Evolutionary conservation across 2,888 invertebrate species (phyloP).

Genomic region (Eupithecia pulchellata): DNA sequence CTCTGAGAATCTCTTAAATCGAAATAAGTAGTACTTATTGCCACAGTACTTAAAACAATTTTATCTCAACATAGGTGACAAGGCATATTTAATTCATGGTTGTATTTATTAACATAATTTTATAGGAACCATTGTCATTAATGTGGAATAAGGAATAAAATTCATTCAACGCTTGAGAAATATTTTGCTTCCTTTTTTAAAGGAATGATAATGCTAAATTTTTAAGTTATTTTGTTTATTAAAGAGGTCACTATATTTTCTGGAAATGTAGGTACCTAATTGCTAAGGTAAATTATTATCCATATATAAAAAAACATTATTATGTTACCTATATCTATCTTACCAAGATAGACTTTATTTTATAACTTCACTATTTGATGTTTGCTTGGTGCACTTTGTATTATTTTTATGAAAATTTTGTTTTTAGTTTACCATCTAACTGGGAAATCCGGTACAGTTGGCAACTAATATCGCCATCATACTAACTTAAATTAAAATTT

Average conservation of each 20-base stretch:
- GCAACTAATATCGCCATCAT: conserved; percentile 6
- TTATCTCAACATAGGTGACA: conserved; percentile 23
- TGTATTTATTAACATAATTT: conserved; percentile 30
- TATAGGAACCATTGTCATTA: conserved; percentile 31
- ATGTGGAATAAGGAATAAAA: conserved; percentile 26
- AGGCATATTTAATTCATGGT: conserved; percentile 23
- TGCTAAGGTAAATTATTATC: neutral
- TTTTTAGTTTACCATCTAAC: conserved; percentile 60
- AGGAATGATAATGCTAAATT: conserved; percentile 4
- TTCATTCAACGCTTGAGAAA: conserved; percentile 36
- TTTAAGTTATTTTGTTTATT: conserved; percentile 26
- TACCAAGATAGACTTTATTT: conserved; percentile 38
- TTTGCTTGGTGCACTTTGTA: conserved; percentile 55
- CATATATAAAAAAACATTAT: neutral
- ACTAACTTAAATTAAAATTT: neutral
- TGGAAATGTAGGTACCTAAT: neutral
- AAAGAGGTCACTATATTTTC: neutral
- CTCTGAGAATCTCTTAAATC: conserved; percentile 14
- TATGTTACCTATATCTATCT: conserved; percentile 1
- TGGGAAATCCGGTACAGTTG: conserved; percentile 53
- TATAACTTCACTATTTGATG: conserved; percentile 46
- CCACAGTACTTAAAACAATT: conserved; percentile 35
- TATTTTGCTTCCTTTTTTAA: conserved; percentile 29
- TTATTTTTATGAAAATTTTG: conserved; percentile 46
- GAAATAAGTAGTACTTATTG: conserved; percentile 35